Conservation (phyloP, 2,888 invertebrate genomes). For the Apotomis capreana region DNA sequence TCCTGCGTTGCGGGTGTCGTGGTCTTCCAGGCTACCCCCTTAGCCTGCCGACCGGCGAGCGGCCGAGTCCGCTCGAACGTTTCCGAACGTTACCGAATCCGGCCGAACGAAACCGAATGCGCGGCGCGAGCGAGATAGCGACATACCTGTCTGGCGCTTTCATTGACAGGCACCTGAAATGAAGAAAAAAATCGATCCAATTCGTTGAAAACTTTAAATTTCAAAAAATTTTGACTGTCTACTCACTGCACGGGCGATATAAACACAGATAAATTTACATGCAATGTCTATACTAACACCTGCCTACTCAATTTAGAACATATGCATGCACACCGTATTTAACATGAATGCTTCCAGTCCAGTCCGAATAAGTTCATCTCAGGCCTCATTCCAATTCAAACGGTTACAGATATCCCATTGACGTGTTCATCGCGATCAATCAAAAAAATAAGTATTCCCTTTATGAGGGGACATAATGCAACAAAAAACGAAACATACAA, state of each 20-base stretch:
- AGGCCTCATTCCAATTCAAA: slow-evolving; percentile 16
- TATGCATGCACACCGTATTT: slow-evolving; percentile 31
- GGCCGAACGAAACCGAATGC: slow-evolving; percentile 79
- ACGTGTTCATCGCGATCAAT: slow-evolving; percentile 48
- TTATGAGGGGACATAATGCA: slow-evolving; percentile 42
- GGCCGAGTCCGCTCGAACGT: slow-evolving; percentile 74
- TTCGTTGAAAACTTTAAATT: slow-evolving; percentile 85
- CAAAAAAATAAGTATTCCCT: slow-evolving; percentile 47
- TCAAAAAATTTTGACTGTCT: slow-evolving; percentile 63
- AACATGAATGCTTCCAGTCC: slow-evolving; percentile 5
- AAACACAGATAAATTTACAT: slow-evolving; percentile 83
- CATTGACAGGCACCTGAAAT: slow-evolving; percentile 89
- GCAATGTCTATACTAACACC: slow-evolving; percentile 52
- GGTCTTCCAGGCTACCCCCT: slow-evolving; percentile 82
- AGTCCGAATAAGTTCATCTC: slow-evolving; percentile 14
- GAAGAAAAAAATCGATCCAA: slow-evolving; percentile 87
- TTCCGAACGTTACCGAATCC: slow-evolving; percentile 77
- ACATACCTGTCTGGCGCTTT: slow-evolving; percentile 89
- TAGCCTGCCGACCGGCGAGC: slow-evolving; percentile 68
- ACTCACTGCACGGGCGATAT: slow-evolving; percentile 51
- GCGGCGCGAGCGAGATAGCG: slow-evolving; percentile 74
- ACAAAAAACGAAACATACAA: slow-evolving; percentile 65
- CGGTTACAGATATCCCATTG: slow-evolving; percentile 20
- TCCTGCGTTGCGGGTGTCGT: slow-evolving; percentile 81
- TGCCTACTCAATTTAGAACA: slow-evolving; percentile 17